These are phyloP conservation scores for Epizoanthus rinbou DNA, from an alignment of 92 coral and sea anemone species.

Conservation along the genomic window DNA sequence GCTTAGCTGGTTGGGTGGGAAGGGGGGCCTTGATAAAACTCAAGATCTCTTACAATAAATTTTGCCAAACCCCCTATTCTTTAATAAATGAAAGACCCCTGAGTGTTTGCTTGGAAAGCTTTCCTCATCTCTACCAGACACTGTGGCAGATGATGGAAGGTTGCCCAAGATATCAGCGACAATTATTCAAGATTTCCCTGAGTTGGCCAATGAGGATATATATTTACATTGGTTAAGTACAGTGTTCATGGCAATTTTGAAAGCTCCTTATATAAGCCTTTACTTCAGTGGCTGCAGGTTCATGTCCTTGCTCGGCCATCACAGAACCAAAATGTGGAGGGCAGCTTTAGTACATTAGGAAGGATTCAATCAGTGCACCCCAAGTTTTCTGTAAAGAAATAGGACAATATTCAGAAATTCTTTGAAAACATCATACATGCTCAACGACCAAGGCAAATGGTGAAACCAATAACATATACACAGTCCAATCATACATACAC, in stretches of 20 bases:
- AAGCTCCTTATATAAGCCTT: background rate
- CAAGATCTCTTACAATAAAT: background rate
- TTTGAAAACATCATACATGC: background rate
- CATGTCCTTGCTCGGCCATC: constrained; percentile 14
- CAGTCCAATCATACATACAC: background rate
- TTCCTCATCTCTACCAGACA: background rate
- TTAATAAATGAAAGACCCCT: constrained; percentile 3
- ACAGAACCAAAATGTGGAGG: constrained; percentile 2
- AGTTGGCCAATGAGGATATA: background rate
- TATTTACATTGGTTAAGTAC: background rate
- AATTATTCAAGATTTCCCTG: background rate
- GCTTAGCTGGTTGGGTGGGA: background rate
- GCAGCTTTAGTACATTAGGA: background rate
- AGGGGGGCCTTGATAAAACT: background rate
- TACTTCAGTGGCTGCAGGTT: background rate
- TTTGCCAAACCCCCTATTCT: constrained; percentile 5
- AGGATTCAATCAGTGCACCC: background rate
- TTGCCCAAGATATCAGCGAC: background rate
- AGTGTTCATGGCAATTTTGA: background rate
- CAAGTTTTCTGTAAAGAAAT: background rate
- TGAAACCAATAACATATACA: background rate
- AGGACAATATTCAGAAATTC: background rate
- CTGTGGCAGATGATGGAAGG: background rate
- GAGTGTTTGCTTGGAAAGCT: constrained; percentile 12
- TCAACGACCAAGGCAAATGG: background rate